Evolutionary conservation across 2,113 vertebrate species (phyloP), one percentile per base, ranked within the genome.

Genomic region (Polypterus bichir): DNA sequence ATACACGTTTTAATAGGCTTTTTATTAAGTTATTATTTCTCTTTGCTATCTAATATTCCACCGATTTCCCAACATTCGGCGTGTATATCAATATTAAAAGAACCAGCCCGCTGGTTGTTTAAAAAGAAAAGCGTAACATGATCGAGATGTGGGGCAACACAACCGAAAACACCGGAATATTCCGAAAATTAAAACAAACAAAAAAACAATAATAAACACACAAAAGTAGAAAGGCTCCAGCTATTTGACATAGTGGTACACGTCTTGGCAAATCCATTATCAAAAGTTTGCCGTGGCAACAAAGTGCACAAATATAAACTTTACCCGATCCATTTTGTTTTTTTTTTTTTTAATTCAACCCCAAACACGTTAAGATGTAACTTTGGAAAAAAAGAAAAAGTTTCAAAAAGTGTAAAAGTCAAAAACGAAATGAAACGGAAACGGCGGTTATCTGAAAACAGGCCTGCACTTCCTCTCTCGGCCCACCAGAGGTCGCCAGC

Each of bases 51-150:
- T n/a, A 47, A 65, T 46, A 47, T 62, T 61, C 56, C 44, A 54
- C 55, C 49, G 59, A 27, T 49, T n/a, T 47, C 63, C 63, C 45
- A 44, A 47, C 48, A 5, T 7, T 49, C 59, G 9, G 62, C 49
- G 44, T 45, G 9, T 54, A 62, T 27, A 48, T 48, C 46, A 47
- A 47, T 47, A 44, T 47, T 5, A 11, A 61, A 62, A 59, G 64
- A 77, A 77, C 72, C 83, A 80, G 79, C 83, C 81, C 5, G 81
- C 81, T 81, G 76, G 74, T 75, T 74, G 27, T 27, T 66, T 8
- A 65, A 64, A 72, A 70, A 67, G 5, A 59, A 59, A 62, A 64
- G 54, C 11, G 62, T 60, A 65, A 60, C 3, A 62, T 47, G 69
- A 45, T n/a, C 62, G 57, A 62, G 44, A 64, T n/a, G 27, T 46